Conservation (phyloP, 2,888 invertebrate genomes). For the Villa cingulata region DNA sequence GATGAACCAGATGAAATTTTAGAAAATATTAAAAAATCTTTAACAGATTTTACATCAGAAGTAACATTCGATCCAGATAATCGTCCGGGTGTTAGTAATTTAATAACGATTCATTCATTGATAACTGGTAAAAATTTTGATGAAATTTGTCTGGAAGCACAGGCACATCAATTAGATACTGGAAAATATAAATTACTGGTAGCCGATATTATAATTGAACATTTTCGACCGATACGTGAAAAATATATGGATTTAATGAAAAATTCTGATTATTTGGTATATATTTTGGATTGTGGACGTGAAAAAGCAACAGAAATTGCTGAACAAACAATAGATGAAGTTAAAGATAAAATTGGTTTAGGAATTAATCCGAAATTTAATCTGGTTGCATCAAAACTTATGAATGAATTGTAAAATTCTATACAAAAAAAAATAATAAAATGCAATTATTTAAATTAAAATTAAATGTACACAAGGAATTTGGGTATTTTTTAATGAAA, state of each 20-base stretch:
- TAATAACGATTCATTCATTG: slow-evolving; percentile 70
- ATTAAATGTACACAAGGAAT: too few relatives aligned
- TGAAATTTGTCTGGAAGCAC: slow-evolving; percentile 52
- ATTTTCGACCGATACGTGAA: slow-evolving; percentile 54
- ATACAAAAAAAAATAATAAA: too few relatives aligned
- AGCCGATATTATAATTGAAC: slow-evolving; percentile 57
- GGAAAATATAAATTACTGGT: slow-evolving; percentile 60
- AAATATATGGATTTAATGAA: slow-evolving; percentile 43
- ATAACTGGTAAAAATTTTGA: slow-evolving; percentile 51
- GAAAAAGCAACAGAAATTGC: slow-evolving; percentile 50
- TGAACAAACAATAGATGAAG: slow-evolving; percentile 47
- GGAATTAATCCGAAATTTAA: slow-evolving; percentile 14
- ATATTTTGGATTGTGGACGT: slow-evolving; percentile 48
- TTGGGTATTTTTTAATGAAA: too few relatives aligned
- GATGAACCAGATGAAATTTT: slow-evolving; percentile 58
- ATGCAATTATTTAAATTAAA: too few relatives aligned
- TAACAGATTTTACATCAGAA: slow-evolving; percentile 78
- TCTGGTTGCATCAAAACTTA: slow-evolving; percentile 4
- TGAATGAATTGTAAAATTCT: slow-evolving; percentile 10
- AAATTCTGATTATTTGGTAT: slow-evolving; percentile 48
- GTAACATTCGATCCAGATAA: slow-evolving; percentile 65
- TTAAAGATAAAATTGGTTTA: slow-evolving; percentile 46
- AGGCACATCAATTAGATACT: slow-evolving; percentile 50
- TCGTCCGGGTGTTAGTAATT: slow-evolving; percentile 81
- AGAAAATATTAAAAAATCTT: slow-evolving; percentile 69